These are phyloP conservation scores for Perodicticus potto DNA, from an alignment of 2,797 vertebrate species.

Conservation along the genomic window DNA sequence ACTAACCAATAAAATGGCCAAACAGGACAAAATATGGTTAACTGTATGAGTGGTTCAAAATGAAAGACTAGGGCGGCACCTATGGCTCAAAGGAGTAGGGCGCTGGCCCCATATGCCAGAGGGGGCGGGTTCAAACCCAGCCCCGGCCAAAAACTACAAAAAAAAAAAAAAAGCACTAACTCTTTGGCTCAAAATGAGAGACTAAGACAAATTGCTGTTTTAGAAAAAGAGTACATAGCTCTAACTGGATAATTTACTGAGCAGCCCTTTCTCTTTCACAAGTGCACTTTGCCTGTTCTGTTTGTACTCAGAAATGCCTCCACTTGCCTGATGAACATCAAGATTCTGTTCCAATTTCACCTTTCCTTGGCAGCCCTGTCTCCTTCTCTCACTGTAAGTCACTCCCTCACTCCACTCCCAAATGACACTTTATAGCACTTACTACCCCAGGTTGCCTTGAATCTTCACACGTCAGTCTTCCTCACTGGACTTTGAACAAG, in stretches of 20 bases:
- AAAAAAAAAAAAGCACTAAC: no score
- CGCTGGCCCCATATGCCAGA: no score
- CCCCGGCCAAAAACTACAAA: no score
- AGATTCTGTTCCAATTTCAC: background rate
- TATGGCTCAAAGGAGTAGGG: no score
- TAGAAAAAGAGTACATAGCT: rapidly evolving
- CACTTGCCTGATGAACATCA: rapidly evolving
- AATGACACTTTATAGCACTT: background rate
- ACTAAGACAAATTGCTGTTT: rapidly evolving
- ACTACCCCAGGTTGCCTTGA: background rate
- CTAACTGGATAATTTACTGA: rapidly evolving
- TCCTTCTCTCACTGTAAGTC: background rate
- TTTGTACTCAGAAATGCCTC: rapidly evolving
- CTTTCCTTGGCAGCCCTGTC: background rate
- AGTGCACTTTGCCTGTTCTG: rapidly evolving
- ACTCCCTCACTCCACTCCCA: background rate
- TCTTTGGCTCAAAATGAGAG: background rate
- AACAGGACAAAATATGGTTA: background rate
- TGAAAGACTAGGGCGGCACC: background rate
- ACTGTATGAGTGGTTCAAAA: background rate
- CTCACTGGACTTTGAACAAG: rapidly evolving
- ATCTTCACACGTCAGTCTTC: rapidly evolving
- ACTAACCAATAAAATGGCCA: background rate
- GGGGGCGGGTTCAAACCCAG: no score
- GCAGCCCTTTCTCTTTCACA: no score